Evolutionary conservation across 2,113 vertebrate genomes (phyloP).

Genomic region (Shinisaurus crocodilurus): DNA sequence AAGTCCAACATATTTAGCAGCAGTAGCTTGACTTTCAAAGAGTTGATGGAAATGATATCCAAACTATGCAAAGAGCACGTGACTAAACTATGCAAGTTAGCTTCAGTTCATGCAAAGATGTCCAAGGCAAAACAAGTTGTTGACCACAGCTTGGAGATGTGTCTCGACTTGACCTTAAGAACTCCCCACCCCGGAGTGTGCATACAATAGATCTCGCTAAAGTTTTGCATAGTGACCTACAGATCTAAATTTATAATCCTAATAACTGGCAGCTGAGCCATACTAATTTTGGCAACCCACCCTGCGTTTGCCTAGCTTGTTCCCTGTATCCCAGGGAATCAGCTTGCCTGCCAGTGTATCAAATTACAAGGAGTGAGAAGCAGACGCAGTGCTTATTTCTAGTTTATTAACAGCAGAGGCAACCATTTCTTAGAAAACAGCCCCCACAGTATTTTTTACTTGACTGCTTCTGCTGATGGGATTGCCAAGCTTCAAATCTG

Average conservation of each 20-base stretch:
- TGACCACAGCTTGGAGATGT: slow-evolving; percentile 39
- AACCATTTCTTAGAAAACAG: slow-evolving; percentile 61
- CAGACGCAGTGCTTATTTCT: slow-evolving; percentile 49
- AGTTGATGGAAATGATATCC: not conserved
- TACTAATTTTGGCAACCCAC: slow-evolving; percentile 74
- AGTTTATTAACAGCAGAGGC: slow-evolving; percentile 35
- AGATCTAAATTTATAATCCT: slow-evolving; percentile 73
- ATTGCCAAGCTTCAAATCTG: not conserved
- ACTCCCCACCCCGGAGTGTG: slow-evolving; percentile 43
- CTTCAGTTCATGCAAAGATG: not conserved
- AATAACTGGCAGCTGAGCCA: slow-evolving; percentile 63
- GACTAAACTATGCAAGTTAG: not conserved
- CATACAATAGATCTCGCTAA: slow-evolving; percentile 65
- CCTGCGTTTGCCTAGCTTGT: slow-evolving; percentile 54
- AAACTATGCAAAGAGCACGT: not conserved
- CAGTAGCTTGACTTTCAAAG: not conserved
- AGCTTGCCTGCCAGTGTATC: slow-evolving; percentile 52
- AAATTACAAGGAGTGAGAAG: slow-evolving; percentile 59
- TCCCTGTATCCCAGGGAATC: slow-evolving; percentile 26
- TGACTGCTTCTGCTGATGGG: slow-evolving; percentile 14
- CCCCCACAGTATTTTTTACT: not conserved
- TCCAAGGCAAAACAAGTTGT: slow-evolving; percentile 12
- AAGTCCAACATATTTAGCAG: not conserved
- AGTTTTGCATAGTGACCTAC: slow-evolving; percentile 63
- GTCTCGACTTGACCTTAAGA: slow-evolving; percentile 54